A percentile compares a stretch with the other conserved stretches of the same genome.
phyloP scores from a whole-genome alignment of 2,113 vertebrate species.

The Psettodes erumei region DNA sequence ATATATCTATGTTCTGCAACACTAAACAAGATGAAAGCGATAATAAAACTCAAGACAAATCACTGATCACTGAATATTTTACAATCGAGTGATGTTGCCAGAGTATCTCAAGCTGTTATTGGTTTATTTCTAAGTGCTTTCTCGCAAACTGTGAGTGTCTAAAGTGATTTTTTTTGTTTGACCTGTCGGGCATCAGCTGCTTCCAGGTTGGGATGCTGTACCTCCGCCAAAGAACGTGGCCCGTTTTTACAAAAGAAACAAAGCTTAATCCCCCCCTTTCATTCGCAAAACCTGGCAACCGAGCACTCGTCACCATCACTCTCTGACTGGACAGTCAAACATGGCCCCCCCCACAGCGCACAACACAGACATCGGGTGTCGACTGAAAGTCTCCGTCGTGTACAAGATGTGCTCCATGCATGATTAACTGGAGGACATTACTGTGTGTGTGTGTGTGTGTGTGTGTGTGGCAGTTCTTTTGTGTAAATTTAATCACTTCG shows the following conservation, averaged over 20 bases:
- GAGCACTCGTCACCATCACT: conserved; percentile 42
- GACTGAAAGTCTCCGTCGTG: conserved; percentile 69
- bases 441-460: conserved; percentile 14
- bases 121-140: not conserved
- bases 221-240: conserved; percentile 32
- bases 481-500: conserved; percentile 18
- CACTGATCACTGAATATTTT: not conserved
- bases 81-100: not conserved
- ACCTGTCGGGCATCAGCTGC: conserved; percentile 8
- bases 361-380: conserved; percentile 62
- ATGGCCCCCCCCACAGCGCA: conserved; percentile 64
- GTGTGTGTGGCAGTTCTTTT: conserved; percentile 5
- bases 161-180: too few species aligned
- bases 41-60: conserved; percentile 1
- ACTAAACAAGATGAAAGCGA: not conserved
- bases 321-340: conserved; percentile 56
- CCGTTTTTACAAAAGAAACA: conserved; percentile 28
- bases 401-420: conserved; percentile 68
- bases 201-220: conserved; percentile 8
- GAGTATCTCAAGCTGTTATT: not conserved
- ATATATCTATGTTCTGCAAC: not conserved
- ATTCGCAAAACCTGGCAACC: conserved; percentile 61
- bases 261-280: conserved; percentile 43
- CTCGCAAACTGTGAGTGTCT: not conserved
- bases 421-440: conserved; percentile 61